A percentile compares a stretch with the other conserved stretches of the same genome.
These are phyloP conservation scores for Rhorus exstirpatorius DNA, from an alignment of 2,888 invertebrate genomes.

Conservation along the genomic window DNA sequence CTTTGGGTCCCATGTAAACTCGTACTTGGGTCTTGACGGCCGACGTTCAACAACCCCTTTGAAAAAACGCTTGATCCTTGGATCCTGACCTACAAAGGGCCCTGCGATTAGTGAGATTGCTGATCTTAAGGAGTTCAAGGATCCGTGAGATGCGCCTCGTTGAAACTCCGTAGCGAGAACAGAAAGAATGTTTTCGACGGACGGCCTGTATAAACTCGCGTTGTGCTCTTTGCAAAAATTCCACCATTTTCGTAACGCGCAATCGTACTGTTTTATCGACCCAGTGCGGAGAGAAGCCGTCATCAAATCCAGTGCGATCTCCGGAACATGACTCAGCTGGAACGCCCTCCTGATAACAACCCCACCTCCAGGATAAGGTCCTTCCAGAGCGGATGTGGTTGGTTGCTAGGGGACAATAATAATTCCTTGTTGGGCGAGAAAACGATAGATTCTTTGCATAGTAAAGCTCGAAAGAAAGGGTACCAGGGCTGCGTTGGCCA, in stretches of 20 bases:
- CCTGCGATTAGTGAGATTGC: slow-evolving; percentile 58
- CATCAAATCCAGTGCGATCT: slow-evolving; percentile 30
- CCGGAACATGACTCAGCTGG: slow-evolving; percentile 16
- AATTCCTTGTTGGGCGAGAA: slow-evolving; percentile 13
- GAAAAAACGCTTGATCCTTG: slow-evolving; percentile 67
- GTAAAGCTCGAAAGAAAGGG: too few relatives aligned
- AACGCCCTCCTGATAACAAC: slow-evolving; percentile 56
- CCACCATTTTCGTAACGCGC: slow-evolving; percentile 65
- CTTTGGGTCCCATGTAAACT: slow-evolving; percentile 69
- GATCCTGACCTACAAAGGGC: slow-evolving; percentile 58
- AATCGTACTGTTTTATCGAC: slow-evolving; percentile 63
- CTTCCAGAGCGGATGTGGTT: too few relatives aligned
- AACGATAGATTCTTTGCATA: slow-evolving; percentile 6
- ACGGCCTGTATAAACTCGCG: slow-evolving; percentile 19
- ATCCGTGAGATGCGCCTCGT: slow-evolving; percentile 58
- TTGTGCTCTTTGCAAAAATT: slow-evolving; percentile 44
- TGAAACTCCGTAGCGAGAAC: slow-evolving; percentile 51
- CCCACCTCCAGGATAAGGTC: too few relatives aligned
- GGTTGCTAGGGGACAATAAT: too few relatives aligned
- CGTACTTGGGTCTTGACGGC: slow-evolving; percentile 64
- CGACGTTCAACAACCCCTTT: slow-evolving; percentile 56
- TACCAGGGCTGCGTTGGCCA: too few relatives aligned
- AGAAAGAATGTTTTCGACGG: slow-evolving; percentile 33
- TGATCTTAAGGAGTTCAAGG: slow-evolving; percentile 59
- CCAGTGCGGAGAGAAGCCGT: slow-evolving; percentile 48